These are phyloP conservation scores for Whitmania pigra DNA, from an alignment of 1,140 invertebrate species.

Conservation along the genomic window DNA sequence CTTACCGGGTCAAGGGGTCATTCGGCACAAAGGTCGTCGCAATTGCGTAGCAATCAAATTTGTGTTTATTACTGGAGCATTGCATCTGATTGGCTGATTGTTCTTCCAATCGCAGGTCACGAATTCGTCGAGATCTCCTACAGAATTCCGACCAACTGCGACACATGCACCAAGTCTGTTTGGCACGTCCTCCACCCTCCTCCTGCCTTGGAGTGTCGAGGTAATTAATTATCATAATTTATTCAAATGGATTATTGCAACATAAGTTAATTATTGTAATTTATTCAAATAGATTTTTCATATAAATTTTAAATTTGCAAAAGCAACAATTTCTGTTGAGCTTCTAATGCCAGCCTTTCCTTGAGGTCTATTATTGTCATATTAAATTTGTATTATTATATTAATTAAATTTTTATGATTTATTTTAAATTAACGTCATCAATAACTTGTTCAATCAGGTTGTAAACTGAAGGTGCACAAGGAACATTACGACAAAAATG, in stretches of 20 bases:
- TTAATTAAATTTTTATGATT: too few relatives aligned
- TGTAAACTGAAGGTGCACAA: conserved; percentile 91
- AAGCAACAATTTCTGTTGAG: too few relatives aligned
- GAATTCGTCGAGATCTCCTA: conserved; percentile 90
- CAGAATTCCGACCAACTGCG: conserved; percentile 94
- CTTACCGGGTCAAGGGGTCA: conserved; percentile 54
- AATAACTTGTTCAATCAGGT: conserved; percentile 48
- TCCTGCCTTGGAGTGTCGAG: conserved; percentile 84
- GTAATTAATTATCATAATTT: conserved; percentile 48
- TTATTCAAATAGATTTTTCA: too few relatives aligned
- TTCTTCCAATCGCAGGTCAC: conserved; percentile 45
- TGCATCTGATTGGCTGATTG: not conserved
- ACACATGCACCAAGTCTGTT: conserved; percentile 86
- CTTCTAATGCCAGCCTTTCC: too few relatives aligned
- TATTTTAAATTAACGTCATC: not conserved
- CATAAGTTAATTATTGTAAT: not conserved
- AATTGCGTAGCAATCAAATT: too few relatives aligned
- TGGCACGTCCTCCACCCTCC: conserved; percentile 95
- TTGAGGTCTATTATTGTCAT: not conserved
- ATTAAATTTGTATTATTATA: too few relatives aligned
- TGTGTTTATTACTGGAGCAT: too few relatives aligned
- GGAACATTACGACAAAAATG: conserved; percentile 62
- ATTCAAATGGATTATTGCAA: not conserved
- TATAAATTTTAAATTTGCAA: too few relatives aligned
- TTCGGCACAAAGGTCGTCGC: conserved; percentile 64